A percentile compares a stretch with the other conserved stretches of the same genome.
Evolutionary conservation across 1,140 invertebrate species (phyloP).

Genomic region (Paralvinella palmiformis): DNA sequence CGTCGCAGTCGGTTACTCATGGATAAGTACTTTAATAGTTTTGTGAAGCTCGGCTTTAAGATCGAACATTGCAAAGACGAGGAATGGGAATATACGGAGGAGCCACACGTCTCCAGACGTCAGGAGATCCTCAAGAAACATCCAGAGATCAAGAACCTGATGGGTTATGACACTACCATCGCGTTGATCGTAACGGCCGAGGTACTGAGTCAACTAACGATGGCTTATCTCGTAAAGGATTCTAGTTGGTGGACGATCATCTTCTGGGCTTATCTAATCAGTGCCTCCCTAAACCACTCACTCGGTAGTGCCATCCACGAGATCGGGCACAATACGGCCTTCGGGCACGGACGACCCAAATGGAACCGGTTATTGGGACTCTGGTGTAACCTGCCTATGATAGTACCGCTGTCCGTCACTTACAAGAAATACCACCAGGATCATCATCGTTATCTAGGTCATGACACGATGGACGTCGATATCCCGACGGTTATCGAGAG

Average conservation of each 20-base stretch:
- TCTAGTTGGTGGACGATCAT: slow-evolving; percentile 35
- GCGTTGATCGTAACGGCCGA: slow-evolving; percentile 31
- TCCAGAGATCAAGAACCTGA: slow-evolving; percentile 48
- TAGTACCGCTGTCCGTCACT: slow-evolving; percentile 46
- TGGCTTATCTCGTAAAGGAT: slow-evolving; percentile 24
- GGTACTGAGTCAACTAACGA: slow-evolving; percentile 33
- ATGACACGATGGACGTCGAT: slow-evolving; percentile 45
- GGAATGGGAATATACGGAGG: slow-evolving; percentile 40
- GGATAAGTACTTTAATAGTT: too few species aligned
- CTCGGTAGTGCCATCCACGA: slow-evolving; percentile 48
- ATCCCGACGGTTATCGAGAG: slow-evolving; percentile 43
- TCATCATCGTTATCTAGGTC: slow-evolving; percentile 45
- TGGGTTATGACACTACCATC: slow-evolving; percentile 44
- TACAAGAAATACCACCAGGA: slow-evolving; percentile 50
- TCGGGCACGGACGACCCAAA: slow-evolving; percentile 31
- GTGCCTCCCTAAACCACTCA: slow-evolving; percentile 47
- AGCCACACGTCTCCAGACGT: slow-evolving; percentile 39
- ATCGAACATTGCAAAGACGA: slow-evolving; percentile 19
- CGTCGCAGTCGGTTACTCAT: too few species aligned
- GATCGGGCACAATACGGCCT: slow-evolving; percentile 49
- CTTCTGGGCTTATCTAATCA: slow-evolving; percentile 38
- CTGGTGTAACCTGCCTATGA: slow-evolving; percentile 47
- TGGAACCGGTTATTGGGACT: slow-evolving; percentile 43
- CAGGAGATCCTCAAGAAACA: slow-evolving; percentile 44
- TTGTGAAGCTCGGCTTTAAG: slow-evolving; percentile 24